Conservation (phyloP, 2,113 vertebrate species). For the Athene cunicularia region DNA sequence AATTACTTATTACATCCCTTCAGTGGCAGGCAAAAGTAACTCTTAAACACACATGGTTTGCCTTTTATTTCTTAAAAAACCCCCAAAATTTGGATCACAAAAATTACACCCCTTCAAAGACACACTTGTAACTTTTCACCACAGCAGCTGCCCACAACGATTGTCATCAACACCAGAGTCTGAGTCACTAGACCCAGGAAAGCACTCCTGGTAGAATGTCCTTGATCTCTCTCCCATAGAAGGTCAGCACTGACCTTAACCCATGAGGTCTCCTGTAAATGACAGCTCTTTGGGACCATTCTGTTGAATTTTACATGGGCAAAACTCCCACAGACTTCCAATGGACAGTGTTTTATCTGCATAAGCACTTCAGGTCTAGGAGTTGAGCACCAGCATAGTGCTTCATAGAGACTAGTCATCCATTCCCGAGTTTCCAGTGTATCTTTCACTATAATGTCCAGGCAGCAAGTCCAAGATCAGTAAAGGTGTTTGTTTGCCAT, state of each 20-base stretch:
- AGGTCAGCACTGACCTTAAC: not conserved
- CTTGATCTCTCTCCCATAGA: not conserved
- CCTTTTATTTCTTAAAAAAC: not conserved
- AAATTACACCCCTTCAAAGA: not conserved
- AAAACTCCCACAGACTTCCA: not conserved
- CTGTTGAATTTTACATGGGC: not conserved
- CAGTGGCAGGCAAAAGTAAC: not conserved
- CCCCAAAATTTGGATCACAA: not conserved
- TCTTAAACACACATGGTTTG: not conserved
- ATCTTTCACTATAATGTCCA: not conserved
- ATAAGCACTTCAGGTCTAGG: not conserved
- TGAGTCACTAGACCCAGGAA: not conserved
- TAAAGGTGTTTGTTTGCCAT: not conserved
- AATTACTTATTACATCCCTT: not conserved
- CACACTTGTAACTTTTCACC: not conserved
- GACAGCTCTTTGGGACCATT: not conserved
- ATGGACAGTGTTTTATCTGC: not conserved
- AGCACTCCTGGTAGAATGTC: not conserved
- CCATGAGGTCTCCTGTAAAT: not conserved
- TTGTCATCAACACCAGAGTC: not conserved
- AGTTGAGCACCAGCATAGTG: not conserved
- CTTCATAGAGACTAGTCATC: not conserved
- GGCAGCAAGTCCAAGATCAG: not conserved
- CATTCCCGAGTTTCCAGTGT: not conserved
- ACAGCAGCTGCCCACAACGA: not conserved